These are phyloP conservation scores for Sporophila hypoxantha DNA, from an alignment of 2,113 vertebrate genomes.

Conservation along the genomic window DNA sequence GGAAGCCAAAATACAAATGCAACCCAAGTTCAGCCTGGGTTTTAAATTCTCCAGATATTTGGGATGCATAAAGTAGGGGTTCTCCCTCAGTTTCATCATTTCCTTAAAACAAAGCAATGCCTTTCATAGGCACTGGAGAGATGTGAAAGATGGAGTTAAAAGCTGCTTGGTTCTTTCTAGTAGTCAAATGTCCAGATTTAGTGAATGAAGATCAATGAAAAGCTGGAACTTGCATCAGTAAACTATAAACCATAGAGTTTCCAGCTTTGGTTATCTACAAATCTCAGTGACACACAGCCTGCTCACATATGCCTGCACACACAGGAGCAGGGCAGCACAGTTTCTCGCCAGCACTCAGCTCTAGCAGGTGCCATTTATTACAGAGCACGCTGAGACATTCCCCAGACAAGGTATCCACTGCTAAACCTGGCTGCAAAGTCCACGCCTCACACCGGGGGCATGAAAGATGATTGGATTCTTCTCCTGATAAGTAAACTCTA, in stretches of 20 bases:
- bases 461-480: neutral
- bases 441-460: neutral
- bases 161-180: neutral
- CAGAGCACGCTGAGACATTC: rapidly evolving
- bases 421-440: conserved; percentile 35
- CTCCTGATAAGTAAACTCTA: conserved; percentile 22
- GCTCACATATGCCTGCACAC: neutral
- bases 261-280: neutral
- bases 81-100: neutral
- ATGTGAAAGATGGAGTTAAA: neutral
- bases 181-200: conserved; percentile 3
- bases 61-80: neutral
- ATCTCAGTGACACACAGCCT: neutral
- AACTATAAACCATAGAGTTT: neutral
- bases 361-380: neutral
- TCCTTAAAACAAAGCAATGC: neutral
- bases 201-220: conserved; percentile 30
- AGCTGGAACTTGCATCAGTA: neutral
- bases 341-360: neutral
- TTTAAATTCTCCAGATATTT: neutral
- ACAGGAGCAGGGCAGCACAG: neutral
- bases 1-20: neutral
- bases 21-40: neutral
- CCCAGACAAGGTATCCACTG: neutral
- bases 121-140: neutral